Percentiles rank a stretch among this genome's conserved stretches.
phyloP scores from a whole-genome alignment of 2,797 vertebrate genomes.

The Rhinophrynus dorsalis region DNA sequence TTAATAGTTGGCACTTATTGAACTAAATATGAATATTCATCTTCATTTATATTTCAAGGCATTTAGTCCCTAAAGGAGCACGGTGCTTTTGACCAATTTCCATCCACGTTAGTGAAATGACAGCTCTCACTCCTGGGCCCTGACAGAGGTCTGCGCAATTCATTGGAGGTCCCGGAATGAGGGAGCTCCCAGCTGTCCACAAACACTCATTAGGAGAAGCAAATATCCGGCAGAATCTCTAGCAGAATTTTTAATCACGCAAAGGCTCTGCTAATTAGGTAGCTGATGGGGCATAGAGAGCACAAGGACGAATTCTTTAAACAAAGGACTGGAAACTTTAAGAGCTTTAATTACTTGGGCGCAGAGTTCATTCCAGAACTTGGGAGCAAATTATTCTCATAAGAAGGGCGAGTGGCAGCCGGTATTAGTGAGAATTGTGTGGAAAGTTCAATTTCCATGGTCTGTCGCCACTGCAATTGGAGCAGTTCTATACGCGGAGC shows the following conservation, averaged over 20 bases:
- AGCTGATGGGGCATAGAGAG: slow-evolving; percentile 99
- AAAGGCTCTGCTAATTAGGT: slow-evolving; percentile 99
- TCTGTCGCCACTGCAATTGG: no score
- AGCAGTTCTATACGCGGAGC: no score
- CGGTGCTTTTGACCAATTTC: slow-evolving; percentile 91
- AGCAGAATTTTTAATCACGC: slow-evolving; percentile 99
- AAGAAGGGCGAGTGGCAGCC: slow-evolving; percentile 91
- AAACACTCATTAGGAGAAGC: slow-evolving; percentile 99
- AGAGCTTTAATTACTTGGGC: slow-evolving; percentile 99
- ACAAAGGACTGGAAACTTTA: slow-evolving; percentile 99
- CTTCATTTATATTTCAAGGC: slow-evolving; percentile 99
- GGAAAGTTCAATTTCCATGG: no score
- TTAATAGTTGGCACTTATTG: slow-evolving; percentile 97
- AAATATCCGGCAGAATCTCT: slow-evolving; percentile 98
- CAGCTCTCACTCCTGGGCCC: slow-evolving; percentile 97
- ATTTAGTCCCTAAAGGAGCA: slow-evolving; percentile 87
- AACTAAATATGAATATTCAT: slow-evolving; percentile 99
- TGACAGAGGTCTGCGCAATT: slow-evolving; percentile 95
- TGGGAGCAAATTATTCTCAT: slow-evolving; percentile 97
- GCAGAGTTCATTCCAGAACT: slow-evolving; percentile 99
- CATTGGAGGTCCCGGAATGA: slow-evolving; percentile 87
- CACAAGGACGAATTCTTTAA: slow-evolving; percentile 99
- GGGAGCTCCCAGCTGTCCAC: slow-evolving; percentile 99
- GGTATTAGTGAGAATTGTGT: no score
- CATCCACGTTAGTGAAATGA: slow-evolving; percentile 94